Conservation (phyloP, 2,888 invertebrate genomes). For the Neoitamus cyanurus region DNA sequence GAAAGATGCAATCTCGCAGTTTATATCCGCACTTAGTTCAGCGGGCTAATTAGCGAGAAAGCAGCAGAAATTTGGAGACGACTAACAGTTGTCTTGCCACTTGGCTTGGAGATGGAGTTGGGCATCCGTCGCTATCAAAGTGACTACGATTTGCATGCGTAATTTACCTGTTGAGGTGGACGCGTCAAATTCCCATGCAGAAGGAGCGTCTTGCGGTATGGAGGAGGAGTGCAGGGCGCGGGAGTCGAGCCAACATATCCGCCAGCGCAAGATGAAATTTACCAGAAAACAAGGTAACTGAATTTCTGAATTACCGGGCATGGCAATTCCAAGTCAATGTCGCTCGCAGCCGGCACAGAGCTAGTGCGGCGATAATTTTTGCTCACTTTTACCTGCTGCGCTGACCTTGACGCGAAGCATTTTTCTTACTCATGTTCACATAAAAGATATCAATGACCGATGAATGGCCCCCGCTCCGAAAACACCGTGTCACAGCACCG, state of each 20-base stretch:
- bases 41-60: background rate
- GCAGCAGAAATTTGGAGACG: background rate
- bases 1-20: background rate
- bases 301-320: background rate
- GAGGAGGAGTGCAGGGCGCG: background rate
- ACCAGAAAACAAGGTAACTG: constrained; percentile 18
- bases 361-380: background rate
- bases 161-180: background rate
- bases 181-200: background rate
- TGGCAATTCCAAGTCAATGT: constrained; percentile 27
- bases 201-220: background rate
- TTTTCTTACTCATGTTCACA: constrained; percentile 21
- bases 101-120: background rate
- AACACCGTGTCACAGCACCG: background rate
- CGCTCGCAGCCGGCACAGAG: background rate
- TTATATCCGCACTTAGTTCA: background rate
- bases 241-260: background rate
- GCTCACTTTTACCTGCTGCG: constrained; percentile 33
- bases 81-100: background rate
- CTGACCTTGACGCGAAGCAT: constrained; percentile 8
- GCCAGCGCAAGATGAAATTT: constrained; percentile 10
- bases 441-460: constrained; percentile 26
- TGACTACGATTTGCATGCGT: constrained; percentile 13
- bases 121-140: background rate
- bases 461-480: constrained; percentile 9